These are phyloP conservation scores for Hirudinaria manillensis DNA, from an alignment of 2,888 invertebrate genomes.

Conservation along the genomic window DNA sequence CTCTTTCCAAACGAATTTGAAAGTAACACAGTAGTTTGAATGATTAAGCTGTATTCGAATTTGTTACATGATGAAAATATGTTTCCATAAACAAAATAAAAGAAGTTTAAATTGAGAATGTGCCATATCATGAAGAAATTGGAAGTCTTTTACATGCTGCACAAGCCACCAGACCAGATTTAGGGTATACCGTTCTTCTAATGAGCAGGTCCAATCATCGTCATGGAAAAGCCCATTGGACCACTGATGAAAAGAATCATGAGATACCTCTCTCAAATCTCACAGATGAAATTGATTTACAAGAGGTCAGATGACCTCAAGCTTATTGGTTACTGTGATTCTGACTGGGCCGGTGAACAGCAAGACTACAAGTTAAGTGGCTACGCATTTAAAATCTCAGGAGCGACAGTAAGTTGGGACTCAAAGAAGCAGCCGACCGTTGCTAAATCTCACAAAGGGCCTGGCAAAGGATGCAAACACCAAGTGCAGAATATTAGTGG, in stretches of 20 bases:
- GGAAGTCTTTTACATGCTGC: not conserved
- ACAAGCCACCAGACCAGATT: slow-evolving; percentile 3
- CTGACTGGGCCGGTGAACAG: too few species aligned
- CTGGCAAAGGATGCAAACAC: too few species aligned
- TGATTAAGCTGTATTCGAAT: too few species aligned
- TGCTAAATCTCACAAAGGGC: not conserved
- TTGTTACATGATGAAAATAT: not conserved
- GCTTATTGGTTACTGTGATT: too few species aligned
- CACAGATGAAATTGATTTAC: too few species aligned
- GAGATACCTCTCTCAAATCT: not conserved
- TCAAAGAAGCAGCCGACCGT: not conserved
- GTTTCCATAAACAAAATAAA: not conserved
- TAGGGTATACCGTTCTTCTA: not conserved
- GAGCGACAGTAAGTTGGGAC: not conserved
- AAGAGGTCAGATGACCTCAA: too few species aligned
- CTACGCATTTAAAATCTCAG: not conserved
- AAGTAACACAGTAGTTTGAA: too few species aligned
- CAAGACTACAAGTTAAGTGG: not conserved
- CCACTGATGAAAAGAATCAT: not conserved
- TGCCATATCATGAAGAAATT: not conserved
- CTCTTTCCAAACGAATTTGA: too few species aligned
- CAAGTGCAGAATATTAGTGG: not conserved
- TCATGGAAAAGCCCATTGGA: not conserved
- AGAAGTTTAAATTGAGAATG: not conserved
- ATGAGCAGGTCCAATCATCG: not conserved